These are phyloP conservation scores for Urosaurus nigricauda DNA, from an alignment of 2,797 vertebrate species.

Conservation along the genomic window DNA sequence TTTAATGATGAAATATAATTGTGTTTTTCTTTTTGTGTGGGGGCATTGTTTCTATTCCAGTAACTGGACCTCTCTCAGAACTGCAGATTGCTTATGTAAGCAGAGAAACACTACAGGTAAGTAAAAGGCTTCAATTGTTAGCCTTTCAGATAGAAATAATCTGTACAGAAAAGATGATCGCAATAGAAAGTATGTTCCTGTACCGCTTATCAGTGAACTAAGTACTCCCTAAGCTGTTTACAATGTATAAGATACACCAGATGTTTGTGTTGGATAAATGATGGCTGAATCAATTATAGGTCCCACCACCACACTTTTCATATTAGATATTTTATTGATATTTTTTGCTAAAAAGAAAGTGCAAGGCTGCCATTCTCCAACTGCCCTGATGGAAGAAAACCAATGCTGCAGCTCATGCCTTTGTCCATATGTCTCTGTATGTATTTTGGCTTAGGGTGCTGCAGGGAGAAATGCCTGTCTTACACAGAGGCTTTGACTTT, in stretches of 20 bases:
- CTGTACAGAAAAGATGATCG: neutral
- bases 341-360: constrained; percentile 11
- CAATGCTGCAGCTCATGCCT: neutral
- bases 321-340: neutral
- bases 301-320: neutral
- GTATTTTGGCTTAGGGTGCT: neutral
- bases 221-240: too few relatives aligned
- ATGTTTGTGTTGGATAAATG: constrained; percentile 11
- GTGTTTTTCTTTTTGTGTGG: constrained; percentile 9
- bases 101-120: constrained; percentile 97
- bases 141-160: constrained; percentile 31
- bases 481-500: constrained; percentile 19
- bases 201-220: too few relatives aligned
- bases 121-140: constrained; percentile 30
- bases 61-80: constrained; percentile 95
- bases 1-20: neutral
- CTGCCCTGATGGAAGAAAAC: fast-evolving
- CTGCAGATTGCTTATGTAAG: constrained; percentile 98
- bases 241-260: neutral
- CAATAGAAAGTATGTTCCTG: too few relatives aligned
- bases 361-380: neutral
- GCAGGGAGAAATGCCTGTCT: neutral
- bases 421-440: constrained; percentile 1
- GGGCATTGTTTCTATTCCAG: constrained; percentile 75
- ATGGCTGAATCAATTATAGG: neutral